Conservation (phyloP, 2,113 vertebrate species). For the Chaetops frenatus region DNA sequence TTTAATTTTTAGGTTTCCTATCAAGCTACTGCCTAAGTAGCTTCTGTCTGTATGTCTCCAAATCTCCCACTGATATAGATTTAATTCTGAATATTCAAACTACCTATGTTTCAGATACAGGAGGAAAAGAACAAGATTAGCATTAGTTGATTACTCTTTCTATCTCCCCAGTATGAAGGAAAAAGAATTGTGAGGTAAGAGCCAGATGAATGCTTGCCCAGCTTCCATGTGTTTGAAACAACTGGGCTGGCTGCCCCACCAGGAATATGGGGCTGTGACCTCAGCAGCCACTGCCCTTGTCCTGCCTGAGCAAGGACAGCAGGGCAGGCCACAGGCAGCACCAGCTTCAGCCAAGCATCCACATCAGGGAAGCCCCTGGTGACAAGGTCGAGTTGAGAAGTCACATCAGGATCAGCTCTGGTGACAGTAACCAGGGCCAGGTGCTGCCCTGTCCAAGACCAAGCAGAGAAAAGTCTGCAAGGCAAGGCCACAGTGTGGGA, state of each 20-base stretch:
- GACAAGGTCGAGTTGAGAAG: not conserved
- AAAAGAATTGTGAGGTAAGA: not conserved
- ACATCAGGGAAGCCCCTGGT: not conserved
- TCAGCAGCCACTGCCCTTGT: not conserved
- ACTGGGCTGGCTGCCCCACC: not conserved
- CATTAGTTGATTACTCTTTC: not conserved
- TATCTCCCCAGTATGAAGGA: not conserved
- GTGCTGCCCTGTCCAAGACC: fast-evolving
- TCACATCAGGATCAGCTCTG: not conserved
- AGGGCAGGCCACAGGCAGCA: not conserved
- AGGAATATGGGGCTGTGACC: not conserved
- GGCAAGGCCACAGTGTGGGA: not conserved
- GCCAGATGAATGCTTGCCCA: not conserved
- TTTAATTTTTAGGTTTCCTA: not conserved
- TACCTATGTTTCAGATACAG: not conserved
- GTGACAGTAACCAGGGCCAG: not conserved
- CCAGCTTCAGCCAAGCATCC: not conserved
- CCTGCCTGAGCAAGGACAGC: not conserved
- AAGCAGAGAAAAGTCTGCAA: not conserved
- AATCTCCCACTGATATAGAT: not conserved
- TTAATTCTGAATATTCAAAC: not conserved
- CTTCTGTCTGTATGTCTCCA: not conserved
- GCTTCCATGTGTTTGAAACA: not conserved
- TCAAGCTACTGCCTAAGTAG: not conserved
- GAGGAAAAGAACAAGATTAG: not conserved